phyloP scores from a whole-genome alignment of 1,140 invertebrate species.

The Nasonia giraulti region DNA sequence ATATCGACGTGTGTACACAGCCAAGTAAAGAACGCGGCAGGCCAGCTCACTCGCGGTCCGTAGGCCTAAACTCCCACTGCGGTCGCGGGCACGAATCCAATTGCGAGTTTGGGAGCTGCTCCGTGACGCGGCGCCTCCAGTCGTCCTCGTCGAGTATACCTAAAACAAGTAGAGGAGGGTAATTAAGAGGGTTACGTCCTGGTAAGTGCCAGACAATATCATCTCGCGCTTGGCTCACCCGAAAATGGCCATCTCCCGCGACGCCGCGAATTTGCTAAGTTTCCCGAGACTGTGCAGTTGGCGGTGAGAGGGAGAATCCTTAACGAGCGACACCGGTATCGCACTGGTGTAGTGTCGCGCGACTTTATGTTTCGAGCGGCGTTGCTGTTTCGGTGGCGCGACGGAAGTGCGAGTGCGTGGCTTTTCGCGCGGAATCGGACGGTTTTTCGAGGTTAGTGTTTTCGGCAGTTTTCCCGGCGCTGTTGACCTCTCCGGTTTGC shows the following conservation, averaged over 20 bases:
- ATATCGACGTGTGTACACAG: too few relatives aligned
- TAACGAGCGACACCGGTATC: background rate
- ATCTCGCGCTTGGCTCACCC: background rate
- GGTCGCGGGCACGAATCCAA: slow-evolving; percentile 36
- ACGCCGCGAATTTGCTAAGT: slow-evolving; percentile 11
- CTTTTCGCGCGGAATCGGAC: too few relatives aligned
- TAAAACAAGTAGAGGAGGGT: slow-evolving; percentile 1
- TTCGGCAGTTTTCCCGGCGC: too few relatives aligned
- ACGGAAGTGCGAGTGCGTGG: too few relatives aligned
- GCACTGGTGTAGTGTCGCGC: too few relatives aligned
- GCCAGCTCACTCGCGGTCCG: slow-evolving; percentile 33
- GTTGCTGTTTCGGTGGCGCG: too few relatives aligned
- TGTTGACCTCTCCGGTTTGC: too few relatives aligned
- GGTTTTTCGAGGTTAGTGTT: too few relatives aligned
- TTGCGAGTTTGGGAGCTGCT: slow-evolving; percentile 51
- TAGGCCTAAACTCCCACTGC: slow-evolving; percentile 40
- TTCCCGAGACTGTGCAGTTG: background rate
- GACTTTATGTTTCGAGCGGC: too few relatives aligned
- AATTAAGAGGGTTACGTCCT: slow-evolving; percentile 56
- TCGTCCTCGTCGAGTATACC: slow-evolving; percentile 19
- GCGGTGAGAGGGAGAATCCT: background rate
- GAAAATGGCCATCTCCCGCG: background rate
- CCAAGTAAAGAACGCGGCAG: background rate
- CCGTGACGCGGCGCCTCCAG: slow-evolving; percentile 43
- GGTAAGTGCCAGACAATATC: slow-evolving; percentile 59